Evolutionary conservation across 2,888 invertebrate genomes (phyloP), one percentile per base, ranked within the genome.

Genomic region (Aromia moschata): DNA sequence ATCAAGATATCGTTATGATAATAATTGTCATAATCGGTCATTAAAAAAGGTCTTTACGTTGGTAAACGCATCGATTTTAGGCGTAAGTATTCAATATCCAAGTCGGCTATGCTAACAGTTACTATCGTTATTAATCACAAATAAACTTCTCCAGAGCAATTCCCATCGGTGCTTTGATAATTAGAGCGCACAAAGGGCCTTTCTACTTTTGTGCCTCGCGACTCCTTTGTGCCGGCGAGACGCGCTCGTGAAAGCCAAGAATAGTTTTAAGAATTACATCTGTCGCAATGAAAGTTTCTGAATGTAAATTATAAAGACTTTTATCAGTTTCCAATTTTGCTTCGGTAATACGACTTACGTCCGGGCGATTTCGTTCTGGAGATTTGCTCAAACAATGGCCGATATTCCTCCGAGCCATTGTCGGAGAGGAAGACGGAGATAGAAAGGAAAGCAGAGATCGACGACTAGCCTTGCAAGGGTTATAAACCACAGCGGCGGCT

Each of bases 221-320:
- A n/a, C 15, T 4, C 7, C 7, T 4, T 40, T 9, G 18, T 9
- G 16, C 38, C 15, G 18, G 16, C 12, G 17, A n/a, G 40, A 40
- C 40, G 17, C 40, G 40, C 40, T 40, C 10, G n/a, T 54, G 36
- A 57, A 61, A 52, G 55, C 52, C 59, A 57, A 54, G 61, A 62
- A 64, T 58, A 62, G 64, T 61, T 43, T 56, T 52, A 55, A 65
- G 60, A 68, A 68, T 65, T 64, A 62, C 62, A 62, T 56, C 58
- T 58, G 54, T 46, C 49, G 62, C 58, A 65, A 62, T 56, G n/a
- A 63, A 63, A 61, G 54, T 67, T 68, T 65, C 52, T 59, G 60
- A 68, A 68, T 67, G 67, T 67, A 69, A 72, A 72, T 70, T 70
- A 70, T 68, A 65, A 68, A 65, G 64, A 60, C 62, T 65, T 64